These are phyloP conservation scores for Acronicta psi DNA, from an alignment of 2,888 invertebrate genomes.

Conservation along the genomic window DNA sequence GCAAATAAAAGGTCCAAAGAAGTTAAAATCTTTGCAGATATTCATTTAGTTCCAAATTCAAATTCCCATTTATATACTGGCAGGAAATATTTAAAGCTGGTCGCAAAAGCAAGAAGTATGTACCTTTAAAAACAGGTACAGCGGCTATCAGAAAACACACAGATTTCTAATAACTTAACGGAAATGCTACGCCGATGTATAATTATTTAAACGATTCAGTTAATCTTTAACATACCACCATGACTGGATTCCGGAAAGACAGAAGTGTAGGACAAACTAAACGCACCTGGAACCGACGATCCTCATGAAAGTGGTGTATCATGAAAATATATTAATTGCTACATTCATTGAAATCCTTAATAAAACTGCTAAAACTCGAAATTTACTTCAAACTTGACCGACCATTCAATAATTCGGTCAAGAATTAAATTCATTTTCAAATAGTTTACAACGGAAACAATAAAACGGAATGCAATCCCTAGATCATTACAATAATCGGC, in stretches of 20 bases:
- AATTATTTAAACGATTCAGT: no score
- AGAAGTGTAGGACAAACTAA: no score
- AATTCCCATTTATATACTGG: no score
- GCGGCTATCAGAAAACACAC: neutral
- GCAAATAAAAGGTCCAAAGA: no score
- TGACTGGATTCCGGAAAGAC: no score
- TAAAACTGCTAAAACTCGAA: neutral
- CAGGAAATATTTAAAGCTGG: no score
- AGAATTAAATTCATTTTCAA: constrained; percentile 35
- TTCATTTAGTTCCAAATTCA: no score
- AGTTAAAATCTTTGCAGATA: no score
- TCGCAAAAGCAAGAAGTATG: neutral
- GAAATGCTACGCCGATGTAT: constrained; percentile 16
- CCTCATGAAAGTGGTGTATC: no score
- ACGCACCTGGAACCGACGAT: no score
- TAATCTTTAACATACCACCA: no score
- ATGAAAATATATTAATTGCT: no score
- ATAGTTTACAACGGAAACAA: constrained; percentile 47
- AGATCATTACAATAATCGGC: constrained; percentile 53
- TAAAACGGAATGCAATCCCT: constrained; percentile 50
- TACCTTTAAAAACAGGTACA: neutral
- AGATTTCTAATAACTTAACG: constrained; percentile 9
- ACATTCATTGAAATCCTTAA: neutral
- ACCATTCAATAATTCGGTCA: constrained; percentile 32
- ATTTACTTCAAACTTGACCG: constrained; percentile 6